Percentiles rank a stretch among this genome's conserved stretches.
Evolutionary conservation across 2,113 vertebrate species (phyloP).

Genomic region (Orthonyx spaldingii): DNA sequence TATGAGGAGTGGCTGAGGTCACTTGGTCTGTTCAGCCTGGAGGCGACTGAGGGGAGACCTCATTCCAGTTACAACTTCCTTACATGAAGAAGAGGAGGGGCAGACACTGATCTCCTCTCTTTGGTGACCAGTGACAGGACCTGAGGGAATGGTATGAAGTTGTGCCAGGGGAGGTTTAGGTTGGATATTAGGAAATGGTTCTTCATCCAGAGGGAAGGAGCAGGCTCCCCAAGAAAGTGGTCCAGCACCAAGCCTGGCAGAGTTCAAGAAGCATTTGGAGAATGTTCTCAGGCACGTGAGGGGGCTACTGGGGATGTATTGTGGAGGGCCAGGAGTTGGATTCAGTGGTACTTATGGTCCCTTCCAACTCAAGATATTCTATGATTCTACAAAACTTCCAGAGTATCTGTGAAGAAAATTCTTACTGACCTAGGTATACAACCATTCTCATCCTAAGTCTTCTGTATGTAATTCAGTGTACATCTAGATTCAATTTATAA

Average conservation of each 20-base stretch:
- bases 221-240: not conserved
- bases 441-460: not conserved
- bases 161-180: not conserved
- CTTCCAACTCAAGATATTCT: not conserved
- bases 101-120: not conserved
- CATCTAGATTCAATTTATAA: not conserved
- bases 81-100: not conserved
- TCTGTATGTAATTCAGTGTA: not conserved
- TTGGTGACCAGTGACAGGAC: not conserved
- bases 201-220: not conserved
- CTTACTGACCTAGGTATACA: not conserved
- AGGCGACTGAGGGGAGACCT: not conserved
- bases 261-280: not conserved
- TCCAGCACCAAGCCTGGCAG: not conserved
- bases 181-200: not conserved
- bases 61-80: not conserved
- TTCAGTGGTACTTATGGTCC: too few relatives aligned
- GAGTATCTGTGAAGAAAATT: not conserved
- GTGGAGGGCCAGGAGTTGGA: not conserved
- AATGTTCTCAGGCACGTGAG: not conserved
- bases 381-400: not conserved
- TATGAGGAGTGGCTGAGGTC: not conserved
- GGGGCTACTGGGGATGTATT: not conserved
- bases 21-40: not conserved
- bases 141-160: not conserved